Conservation (phyloP, 2,888 invertebrate species). For the Dicycla oo region DNA sequence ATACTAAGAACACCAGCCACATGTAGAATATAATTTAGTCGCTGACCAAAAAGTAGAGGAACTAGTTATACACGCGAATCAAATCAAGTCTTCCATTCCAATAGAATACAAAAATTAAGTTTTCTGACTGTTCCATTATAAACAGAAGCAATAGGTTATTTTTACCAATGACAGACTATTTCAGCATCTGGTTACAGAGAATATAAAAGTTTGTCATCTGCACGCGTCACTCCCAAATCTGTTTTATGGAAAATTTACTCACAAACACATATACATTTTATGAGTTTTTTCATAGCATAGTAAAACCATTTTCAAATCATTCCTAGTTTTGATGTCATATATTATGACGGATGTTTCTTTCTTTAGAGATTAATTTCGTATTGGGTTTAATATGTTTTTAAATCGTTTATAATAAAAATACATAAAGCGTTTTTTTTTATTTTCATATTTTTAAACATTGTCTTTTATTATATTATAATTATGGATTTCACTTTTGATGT, state of each 20-base stretch:
- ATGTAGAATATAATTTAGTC: not conserved
- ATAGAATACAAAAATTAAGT: not conserved
- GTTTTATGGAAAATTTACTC: slow-evolving; percentile 64
- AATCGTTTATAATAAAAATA: slow-evolving; percentile 64
- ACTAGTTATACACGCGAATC: slow-evolving; percentile 1
- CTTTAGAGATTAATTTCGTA: slow-evolving; percentile 56
- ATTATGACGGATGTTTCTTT: slow-evolving; percentile 64
- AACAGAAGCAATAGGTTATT: slow-evolving; percentile 41
- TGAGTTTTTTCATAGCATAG: slow-evolving; percentile 71
- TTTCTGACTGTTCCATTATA: not conserved
- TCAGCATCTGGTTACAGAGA: slow-evolving; percentile 57
- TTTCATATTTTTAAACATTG: slow-evolving; percentile 39
- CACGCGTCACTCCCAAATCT: slow-evolving; percentile 57
- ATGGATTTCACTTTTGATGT: slow-evolving; percentile 41
- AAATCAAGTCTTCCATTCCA: not conserved
- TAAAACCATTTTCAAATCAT: slow-evolving; percentile 73
- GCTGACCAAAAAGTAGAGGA: not conserved
- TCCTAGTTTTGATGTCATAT: slow-evolving; percentile 73
- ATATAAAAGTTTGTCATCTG: slow-evolving; percentile 68
- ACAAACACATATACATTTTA: slow-evolving; percentile 66
- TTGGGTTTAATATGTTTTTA: slow-evolving; percentile 64
- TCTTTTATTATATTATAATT: slow-evolving; percentile 33
- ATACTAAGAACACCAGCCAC: not conserved
- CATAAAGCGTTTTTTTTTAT: slow-evolving; percentile 42
- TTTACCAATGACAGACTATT: slow-evolving; percentile 56